Evolutionary conservation across 2,113 vertebrate genomes (phyloP), one percentile per base, ranked within the genome.

Genomic region (Ciconia boyciana): DNA sequence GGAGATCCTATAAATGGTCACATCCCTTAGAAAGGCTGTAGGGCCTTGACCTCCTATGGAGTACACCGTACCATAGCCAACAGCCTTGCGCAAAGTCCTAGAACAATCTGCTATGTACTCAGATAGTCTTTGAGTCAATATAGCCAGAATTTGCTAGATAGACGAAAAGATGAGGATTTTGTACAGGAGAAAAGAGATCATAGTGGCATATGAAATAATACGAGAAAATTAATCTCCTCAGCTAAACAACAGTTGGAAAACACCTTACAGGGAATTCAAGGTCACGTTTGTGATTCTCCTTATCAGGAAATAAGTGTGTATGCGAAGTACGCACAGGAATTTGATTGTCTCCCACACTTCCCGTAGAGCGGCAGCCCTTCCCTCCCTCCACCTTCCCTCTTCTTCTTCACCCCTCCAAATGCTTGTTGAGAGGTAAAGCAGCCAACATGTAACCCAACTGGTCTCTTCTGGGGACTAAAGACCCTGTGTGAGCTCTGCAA

Each of bases 391-490:
- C 11, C 17, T 71, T 68, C 32, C 22, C 5, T 74, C 48, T 72
- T 93, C 76, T 78, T 87, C 22, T 16, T 75, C 32, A 66, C 3
- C 8, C 10, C 44, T 83, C 34, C 1, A 2, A 55, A 90, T 24
- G 18, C 24, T 83, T 85, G 9, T 46, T 87, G 46, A 74, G 60
- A 84, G 31, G 28, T 70, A 58, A 86, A 70, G 43, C 43, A 68
- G 29, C 4, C 69, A 79, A 43, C 10, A 13, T 0, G 0, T 62
- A 68, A 64, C 22, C 32, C 57, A 75, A 1, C 16, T 1, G 1
- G 16, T 48, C 29, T 75, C 17, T 91, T 44, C 39, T 49, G 9
- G 8, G 43, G 16, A 55, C 52, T 76, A 58, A 69, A 80, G 66
- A 57, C 24, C 9, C 16, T 16, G 0, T 5, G 16, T n/a, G 36